Base-by-base conservation (phyloP, 2,797 vertebrate species). In the Centropyge bicolor region DNA sequence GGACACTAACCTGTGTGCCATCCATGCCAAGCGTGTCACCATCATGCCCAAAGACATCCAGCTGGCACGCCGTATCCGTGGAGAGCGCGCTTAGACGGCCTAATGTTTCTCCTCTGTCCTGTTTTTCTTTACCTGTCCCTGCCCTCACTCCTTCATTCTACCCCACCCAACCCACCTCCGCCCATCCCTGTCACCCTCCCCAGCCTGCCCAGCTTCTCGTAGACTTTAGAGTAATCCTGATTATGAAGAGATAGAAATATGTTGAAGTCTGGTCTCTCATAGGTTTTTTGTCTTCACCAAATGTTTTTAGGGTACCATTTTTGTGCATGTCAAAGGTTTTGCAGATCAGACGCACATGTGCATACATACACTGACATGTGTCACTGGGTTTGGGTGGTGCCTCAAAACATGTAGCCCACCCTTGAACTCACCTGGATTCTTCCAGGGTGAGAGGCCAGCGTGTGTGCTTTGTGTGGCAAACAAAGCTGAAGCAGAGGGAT, bases 21-120 rank as follows among this genome's bases (percentile, higher is more conserved):
- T 97, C 91, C 96, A 97, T 70, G 96, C 97, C 93, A 97, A 97
- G 95, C 94, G 97, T 20, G 96, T 97, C 90, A 97, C 96, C 83
- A 97, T 97, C 90, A 97, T 98, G 97, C 97, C 97, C 81, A 97
- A 97, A 93, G 97, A 97, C 94, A 97, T 97, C 94, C 96, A 97
- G 95, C 94, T 97, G 95, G 96, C 97, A 3, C 96, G 96, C 0
- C 97, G 97, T 81, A 97, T 97, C 89, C 97, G 96, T 1, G 96
- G 96, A 35, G 97, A 97, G 90, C 95, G 96, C 0, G 96, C 97
- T 80, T 97, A 94, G 69, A 79, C 46, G 0, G 45, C 65, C 62
- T 41, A 14, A 70, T 74, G 54, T 84, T 46, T 81, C 65, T 38
- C 74, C 72, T 81, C 71, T 85, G 82, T 86, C 78, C 81, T 86